Percentiles rank a stretch among this genome's conserved stretches.
These are phyloP conservation scores for Sorex araneus DNA, from an alignment of 2,113 vertebrate genomes.

Conservation along the genomic window DNA sequence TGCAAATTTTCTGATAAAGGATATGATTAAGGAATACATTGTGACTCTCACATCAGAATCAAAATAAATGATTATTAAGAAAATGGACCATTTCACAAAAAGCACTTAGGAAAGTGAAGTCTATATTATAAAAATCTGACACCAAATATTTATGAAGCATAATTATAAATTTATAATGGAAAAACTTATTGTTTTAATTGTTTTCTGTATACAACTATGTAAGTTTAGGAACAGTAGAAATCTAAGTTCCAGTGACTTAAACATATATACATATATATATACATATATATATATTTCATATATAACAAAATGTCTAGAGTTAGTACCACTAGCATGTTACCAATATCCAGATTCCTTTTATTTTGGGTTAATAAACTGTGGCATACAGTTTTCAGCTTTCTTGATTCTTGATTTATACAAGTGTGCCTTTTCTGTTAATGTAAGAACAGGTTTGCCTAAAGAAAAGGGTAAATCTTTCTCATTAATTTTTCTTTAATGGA, in stretches of 20 bases:
- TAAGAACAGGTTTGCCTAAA: too few relatives aligned
- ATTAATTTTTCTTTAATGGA: too few relatives aligned
- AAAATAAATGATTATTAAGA: background rate
- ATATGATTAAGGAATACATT: background rate
- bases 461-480: too few relatives aligned
- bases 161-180: background rate
- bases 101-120: background rate
- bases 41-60: background rate
- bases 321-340: background rate
- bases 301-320: background rate
- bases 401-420: too few relatives aligned
- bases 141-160: background rate
- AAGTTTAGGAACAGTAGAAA: background rate
- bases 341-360: background rate
- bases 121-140: background rate
- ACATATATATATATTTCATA: background rate
- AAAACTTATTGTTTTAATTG: background rate
- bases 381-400: too few relatives aligned
- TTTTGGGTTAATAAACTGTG: background rate
- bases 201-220: background rate
- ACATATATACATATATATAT: too few relatives aligned
- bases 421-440: too few relatives aligned
- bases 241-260: background rate
- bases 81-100: background rate
- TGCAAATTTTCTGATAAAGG: conserved; percentile 7